Base-by-base conservation (phyloP, 2,888 invertebrate genomes). In the Agrotis segetum region DNA sequence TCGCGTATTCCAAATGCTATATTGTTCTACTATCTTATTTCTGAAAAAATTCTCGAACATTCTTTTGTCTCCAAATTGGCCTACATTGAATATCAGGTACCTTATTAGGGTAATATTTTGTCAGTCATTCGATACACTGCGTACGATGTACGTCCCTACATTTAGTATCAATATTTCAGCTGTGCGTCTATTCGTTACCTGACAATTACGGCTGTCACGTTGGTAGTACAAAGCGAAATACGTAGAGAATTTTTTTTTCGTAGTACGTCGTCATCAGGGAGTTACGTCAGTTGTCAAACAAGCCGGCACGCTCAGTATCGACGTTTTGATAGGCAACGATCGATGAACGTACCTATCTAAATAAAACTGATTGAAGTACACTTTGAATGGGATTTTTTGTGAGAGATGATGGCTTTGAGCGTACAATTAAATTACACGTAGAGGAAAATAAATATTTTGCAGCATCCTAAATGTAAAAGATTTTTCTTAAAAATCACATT, bases 321-420 rank as follows among this genome's bases (percentile, higher is more conserved):
- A 79, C 81, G 62, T 79, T 77, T 85, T 74, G 78, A 85, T 83
- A 76, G 80, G 65, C 68, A 77, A 67, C 65, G 76, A 82, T 82
- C 74, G 74, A 80, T 67, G 66, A 74, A 74, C 76, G 72, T 74
- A 81, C 83, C 75, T 85, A 81, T 85, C 75, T 85, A 81, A 85
- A 85, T 83, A 83, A 78, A 85, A 85, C 77, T 76, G 84, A 82
- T 81, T 83, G 83, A 81, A 79, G 83, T 71, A 85, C 70, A 75
- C 74, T 77, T 67, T 77, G 73, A 61, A 46, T 44, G 49, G 73
- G 68, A 83, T 84, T 83, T 83, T 72, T 78, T 77, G 72, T 72
- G 59, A 24, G 73, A 76, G 73, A 74, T 76, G 55, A 64, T 40
- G 60, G 65, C 59, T 56, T 71, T 55, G 40, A 67, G 58, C 29